These are phyloP conservation scores for Exaiptasia diaphana DNA, from an alignment of 64 coral and sea anemone genomes.

Conservation along the genomic window DNA sequence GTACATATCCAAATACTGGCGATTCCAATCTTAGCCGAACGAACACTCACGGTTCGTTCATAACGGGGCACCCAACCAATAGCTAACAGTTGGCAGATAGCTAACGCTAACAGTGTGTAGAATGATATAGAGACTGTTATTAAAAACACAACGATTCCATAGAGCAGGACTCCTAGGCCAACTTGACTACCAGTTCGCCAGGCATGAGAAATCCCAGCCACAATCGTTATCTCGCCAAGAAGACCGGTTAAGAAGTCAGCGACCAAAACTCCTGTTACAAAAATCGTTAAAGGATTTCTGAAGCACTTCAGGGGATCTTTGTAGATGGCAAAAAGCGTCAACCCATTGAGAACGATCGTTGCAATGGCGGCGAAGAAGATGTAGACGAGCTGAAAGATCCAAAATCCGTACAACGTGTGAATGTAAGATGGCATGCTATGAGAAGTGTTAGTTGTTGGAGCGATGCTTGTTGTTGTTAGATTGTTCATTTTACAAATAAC, in stretches of 20 bases:
- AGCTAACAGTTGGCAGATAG: slow-evolving; percentile 48
- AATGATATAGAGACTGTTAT: slow-evolving; percentile 75
- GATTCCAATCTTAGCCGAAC: slow-evolving; percentile 1
- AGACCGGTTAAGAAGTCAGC: not conserved
- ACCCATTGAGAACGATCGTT: slow-evolving; percentile 43
- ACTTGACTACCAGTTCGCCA: slow-evolving; percentile 41
- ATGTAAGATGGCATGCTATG: too few relatives aligned
- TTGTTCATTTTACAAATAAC: too few relatives aligned
- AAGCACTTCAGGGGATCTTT: slow-evolving; percentile 80
- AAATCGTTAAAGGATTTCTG: slow-evolving; percentile 21
- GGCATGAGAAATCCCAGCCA: too few relatives aligned
- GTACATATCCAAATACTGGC: slow-evolving; percentile 53
- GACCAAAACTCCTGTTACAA: not conserved
- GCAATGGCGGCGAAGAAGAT: slow-evolving; percentile 2
- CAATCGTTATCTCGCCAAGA: not conserved
- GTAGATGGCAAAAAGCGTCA: slow-evolving; percentile 54
- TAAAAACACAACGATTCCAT: slow-evolving; percentile 35
- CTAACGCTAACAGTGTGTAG: slow-evolving; percentile 59
- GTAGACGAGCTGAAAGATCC: too few relatives aligned
- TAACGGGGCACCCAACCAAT: slow-evolving; percentile 42
- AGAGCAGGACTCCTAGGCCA: too few relatives aligned
- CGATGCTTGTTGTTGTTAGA: too few relatives aligned
- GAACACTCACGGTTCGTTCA: slow-evolving; percentile 20
- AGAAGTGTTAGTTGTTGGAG: too few relatives aligned
- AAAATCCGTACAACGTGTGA: too few relatives aligned